Conservation (phyloP, 2,888 invertebrate species). For the Sthenelais limicola region DNA sequence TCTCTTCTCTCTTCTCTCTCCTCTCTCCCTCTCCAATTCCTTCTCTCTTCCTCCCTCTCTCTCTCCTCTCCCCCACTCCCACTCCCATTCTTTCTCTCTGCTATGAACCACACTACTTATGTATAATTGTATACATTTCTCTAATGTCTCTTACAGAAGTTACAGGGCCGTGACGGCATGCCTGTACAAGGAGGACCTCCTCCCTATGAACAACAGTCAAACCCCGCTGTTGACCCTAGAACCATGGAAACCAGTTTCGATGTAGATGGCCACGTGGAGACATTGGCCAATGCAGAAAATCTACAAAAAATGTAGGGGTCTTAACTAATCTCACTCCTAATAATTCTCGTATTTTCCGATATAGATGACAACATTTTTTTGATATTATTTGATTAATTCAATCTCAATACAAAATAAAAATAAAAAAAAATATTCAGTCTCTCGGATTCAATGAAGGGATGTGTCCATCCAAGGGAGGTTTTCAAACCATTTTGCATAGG, state of each 20-base stretch:
- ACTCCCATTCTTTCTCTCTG: no score
- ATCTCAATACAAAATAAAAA: no score
- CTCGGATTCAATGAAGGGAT: no score
- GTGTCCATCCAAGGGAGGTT: no score
- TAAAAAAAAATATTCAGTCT: no score
- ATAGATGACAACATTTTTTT: neutral
- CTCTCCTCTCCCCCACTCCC: no score
- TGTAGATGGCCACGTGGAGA: constrained; percentile 92
- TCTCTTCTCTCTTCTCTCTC: no score
- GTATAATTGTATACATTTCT: neutral
- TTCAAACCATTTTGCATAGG: no score
- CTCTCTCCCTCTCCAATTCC: no score
- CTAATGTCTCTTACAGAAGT: neutral
- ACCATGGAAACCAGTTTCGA: constrained; percentile 82
- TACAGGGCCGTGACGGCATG: neutral
- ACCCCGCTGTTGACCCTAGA: constrained; percentile 38
- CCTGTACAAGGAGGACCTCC: constrained; percentile 32
- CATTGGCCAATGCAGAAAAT: constrained; percentile 66
- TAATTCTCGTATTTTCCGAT: neutral
- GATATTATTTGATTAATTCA: no score
- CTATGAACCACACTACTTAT: no score
- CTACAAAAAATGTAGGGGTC: constrained; percentile 16
- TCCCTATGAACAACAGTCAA: constrained; percentile 33
- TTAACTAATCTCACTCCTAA: neutral
- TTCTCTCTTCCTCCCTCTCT: no score